Evolutionary conservation across 2,797 vertebrate genomes (phyloP).

Genomic region (Ammospiza maritima): DNA sequence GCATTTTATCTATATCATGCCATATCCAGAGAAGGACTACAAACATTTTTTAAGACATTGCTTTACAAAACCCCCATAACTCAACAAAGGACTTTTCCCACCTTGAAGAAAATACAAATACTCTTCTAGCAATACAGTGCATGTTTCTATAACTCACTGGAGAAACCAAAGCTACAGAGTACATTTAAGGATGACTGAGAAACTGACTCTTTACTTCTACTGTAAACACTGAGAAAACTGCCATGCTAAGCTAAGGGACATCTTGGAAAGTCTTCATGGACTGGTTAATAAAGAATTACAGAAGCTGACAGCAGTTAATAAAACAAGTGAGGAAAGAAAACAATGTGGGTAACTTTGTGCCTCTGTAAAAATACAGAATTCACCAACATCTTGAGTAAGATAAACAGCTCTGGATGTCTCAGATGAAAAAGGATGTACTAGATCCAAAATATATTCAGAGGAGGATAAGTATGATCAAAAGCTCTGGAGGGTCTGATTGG

Average conservation of each 20-base stretch:
- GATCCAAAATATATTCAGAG: neutral
- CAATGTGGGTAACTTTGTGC: neutral
- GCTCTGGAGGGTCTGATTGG: neutral
- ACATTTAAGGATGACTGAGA: neutral
- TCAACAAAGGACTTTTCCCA: neutral
- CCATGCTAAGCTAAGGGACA: neutral
- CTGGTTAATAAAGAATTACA: neutral
- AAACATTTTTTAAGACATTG: neutral
- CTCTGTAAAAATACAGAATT: neutral
- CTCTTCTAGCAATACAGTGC: neutral
- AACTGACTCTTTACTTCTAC: neutral
- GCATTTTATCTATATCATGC: neutral
- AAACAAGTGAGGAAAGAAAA: neutral
- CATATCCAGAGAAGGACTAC: neutral
- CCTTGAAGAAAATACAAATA: neutral
- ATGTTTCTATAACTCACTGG: neutral
- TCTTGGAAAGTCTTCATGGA: neutral
- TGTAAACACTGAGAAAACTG: neutral
- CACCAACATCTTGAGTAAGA: neutral
- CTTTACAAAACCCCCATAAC: neutral
- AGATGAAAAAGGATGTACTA: neutral
- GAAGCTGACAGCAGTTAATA: neutral
- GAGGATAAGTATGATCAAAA: neutral
- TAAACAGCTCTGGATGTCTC: neutral
- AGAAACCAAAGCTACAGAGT: neutral